Evolutionary conservation across 2,888 invertebrate genomes (phyloP).

Genomic region (Biston stratarius): DNA sequence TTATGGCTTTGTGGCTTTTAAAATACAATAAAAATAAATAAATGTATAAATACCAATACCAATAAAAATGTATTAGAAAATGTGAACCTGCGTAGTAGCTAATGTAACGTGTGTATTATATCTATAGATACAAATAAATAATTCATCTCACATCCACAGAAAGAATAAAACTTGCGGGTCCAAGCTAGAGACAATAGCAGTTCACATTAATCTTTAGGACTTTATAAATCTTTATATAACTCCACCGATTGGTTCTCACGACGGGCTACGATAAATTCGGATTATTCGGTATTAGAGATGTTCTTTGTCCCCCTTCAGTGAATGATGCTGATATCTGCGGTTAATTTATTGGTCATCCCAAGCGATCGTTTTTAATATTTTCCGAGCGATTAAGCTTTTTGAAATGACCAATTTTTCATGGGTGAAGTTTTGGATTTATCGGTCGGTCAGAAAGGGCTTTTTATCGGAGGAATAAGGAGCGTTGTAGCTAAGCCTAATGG

Average conservation of each 20-base stretch:
- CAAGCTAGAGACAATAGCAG: constrained; percentile 47
- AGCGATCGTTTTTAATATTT: constrained; percentile 51
- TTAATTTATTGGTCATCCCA: constrained; percentile 60
- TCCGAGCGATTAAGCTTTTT: constrained; percentile 46
- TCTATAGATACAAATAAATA: constrained; percentile 27
- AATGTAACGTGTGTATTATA: not conserved
- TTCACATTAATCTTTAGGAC: constrained; percentile 63
- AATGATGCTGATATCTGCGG: constrained; percentile 61
- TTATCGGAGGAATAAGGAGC: constrained; percentile 34
- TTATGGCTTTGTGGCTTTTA: no score
- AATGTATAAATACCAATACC: no score
- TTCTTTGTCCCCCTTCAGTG: constrained; percentile 55
- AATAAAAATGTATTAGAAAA: not conserved
- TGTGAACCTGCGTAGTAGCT: no score
- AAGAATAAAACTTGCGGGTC: constrained; percentile 13
- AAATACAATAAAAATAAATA: no score
- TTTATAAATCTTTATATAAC: constrained; percentile 71
- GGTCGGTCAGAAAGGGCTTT: constrained; percentile 40
- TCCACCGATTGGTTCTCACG: constrained; percentile 60
- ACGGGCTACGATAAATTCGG: constrained; percentile 67
- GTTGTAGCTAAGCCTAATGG: constrained; percentile 35
- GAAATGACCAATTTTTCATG: constrained; percentile 45
- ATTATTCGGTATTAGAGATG: constrained; percentile 74
- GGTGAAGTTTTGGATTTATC: constrained; percentile 45
- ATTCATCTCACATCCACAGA: constrained; percentile 22